Percentiles rank a stretch among this genome's conserved stretches.
phyloP scores from a whole-genome alignment of 2,113 vertebrate species.

The Alethe castanea region DNA sequence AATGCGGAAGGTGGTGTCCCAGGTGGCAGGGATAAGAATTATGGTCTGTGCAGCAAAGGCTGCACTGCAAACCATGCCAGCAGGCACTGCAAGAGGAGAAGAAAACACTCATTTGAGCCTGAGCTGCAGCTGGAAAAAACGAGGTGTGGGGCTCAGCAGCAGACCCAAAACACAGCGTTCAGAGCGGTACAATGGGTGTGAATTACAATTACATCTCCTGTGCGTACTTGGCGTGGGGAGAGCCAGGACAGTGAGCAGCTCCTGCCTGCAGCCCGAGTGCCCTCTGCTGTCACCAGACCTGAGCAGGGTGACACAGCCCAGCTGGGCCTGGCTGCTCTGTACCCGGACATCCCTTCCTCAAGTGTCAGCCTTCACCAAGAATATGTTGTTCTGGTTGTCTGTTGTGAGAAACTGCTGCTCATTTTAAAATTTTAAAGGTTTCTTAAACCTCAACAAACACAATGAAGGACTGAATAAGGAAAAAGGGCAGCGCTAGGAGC shows the following conservation, averaged over 20 bases:
- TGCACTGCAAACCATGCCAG: background rate
- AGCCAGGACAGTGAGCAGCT: background rate
- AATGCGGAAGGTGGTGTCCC: background rate
- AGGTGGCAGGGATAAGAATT: accelerated
- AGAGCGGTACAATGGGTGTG: accelerated
- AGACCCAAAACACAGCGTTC: accelerated
- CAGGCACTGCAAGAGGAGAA: background rate
- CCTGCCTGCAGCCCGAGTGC: slow-evolving; percentile 27
- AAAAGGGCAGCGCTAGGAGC: too few relatives aligned
- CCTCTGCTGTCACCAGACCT: background rate
- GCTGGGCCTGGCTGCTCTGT: background rate
- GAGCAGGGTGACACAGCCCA: background rate
- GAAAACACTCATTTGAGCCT: background rate
- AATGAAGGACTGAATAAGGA: too few relatives aligned
- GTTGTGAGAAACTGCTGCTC: too few relatives aligned
- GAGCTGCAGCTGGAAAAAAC: background rate
- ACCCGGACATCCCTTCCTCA: background rate
- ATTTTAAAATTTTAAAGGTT: too few relatives aligned
- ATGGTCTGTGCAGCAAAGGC: background rate
- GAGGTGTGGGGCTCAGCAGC: background rate
- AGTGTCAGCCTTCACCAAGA: accelerated
- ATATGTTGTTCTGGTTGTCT: accelerated
- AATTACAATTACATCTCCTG: too few relatives aligned
- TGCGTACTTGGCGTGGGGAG: accelerated
- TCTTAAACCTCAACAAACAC: too few relatives aligned